These are phyloP conservation scores for Ophion ellenae DNA, from an alignment of 2,888 invertebrate species.

Conservation along the genomic window DNA sequence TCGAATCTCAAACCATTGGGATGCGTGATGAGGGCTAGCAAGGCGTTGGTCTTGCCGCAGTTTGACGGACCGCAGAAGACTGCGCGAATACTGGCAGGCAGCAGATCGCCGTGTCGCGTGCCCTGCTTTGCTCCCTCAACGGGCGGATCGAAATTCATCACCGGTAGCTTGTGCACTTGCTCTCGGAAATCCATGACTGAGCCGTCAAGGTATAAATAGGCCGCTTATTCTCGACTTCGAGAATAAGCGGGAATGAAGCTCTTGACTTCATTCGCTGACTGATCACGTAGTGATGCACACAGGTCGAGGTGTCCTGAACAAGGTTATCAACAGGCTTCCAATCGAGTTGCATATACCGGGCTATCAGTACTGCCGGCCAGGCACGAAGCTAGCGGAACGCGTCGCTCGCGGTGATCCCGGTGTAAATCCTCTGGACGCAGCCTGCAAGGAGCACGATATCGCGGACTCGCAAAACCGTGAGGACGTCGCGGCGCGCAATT, in stretches of 20 bases:
- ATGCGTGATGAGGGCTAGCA: too few relatives aligned
- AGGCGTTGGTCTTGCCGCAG: too few relatives aligned
- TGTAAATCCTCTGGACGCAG: conserved; percentile 73
- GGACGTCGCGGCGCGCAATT: conserved; percentile 48
- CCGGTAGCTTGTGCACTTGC: too few relatives aligned
- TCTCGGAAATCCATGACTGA: conserved; percentile 48
- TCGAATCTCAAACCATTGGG: too few relatives aligned
- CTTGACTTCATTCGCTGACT: conserved; percentile 1
- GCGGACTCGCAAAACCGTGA: conserved; percentile 70
- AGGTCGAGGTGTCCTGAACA: conserved; percentile 31
- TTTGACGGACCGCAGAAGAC: too few relatives aligned
- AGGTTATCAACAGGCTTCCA: too few relatives aligned
- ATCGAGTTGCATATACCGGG: too few relatives aligned
- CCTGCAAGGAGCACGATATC: conserved; percentile 78
- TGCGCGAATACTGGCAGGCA: too few relatives aligned
- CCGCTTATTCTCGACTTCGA: conserved; percentile 36
- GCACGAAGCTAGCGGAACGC: conserved; percentile 69
- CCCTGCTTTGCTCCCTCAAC: neutral
- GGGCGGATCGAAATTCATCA: conserved; percentile 19
- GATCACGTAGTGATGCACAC: neutral
- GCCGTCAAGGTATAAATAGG: conserved; percentile 28
- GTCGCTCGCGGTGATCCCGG: neutral
- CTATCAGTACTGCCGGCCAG: too few relatives aligned
- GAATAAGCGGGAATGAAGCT: too few relatives aligned
- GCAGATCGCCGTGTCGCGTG: conserved; percentile 69